Evolutionary conservation across 2,888 invertebrate species (phyloP).

Genomic region (Merodon equestris): DNA sequence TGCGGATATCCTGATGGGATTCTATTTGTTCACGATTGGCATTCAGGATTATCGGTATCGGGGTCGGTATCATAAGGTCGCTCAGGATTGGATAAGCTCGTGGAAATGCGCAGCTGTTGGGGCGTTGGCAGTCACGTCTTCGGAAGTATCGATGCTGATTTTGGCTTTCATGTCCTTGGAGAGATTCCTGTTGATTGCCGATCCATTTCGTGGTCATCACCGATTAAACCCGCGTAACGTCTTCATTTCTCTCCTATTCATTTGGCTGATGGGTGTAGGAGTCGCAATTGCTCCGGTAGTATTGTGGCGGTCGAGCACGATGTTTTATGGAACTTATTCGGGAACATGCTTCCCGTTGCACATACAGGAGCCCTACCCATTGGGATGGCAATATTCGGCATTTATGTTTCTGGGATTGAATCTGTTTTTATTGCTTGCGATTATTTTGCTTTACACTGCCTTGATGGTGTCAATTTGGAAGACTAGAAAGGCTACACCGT

Average conservation of each 20-base stretch:
- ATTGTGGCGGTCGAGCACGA: constrained; percentile 81
- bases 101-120: constrained; percentile 83
- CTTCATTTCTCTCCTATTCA: constrained; percentile 79
- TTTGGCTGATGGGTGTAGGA: constrained; percentile 82
- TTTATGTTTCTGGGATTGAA: constrained; percentile 85
- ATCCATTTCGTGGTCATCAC: constrained; percentile 81
- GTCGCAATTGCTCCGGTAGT: constrained; percentile 84
- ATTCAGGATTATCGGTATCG: constrained; percentile 82
- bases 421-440: constrained; percentile 81
- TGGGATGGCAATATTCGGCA: constrained; percentile 86
- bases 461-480: constrained; percentile 83
- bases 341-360: constrained; percentile 86
- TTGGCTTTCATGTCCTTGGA: constrained; percentile 86
- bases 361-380: constrained; percentile 83
- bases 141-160: constrained; percentile 85
- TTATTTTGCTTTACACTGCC: constrained; percentile 82
- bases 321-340: constrained; percentile 83
- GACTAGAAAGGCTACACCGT: constrained; percentile 82
- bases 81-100: constrained; percentile 83
- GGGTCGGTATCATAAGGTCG: constrained; percentile 81
- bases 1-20: constrained; percentile 85
- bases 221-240: constrained; percentile 81
- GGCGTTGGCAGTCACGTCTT: constrained; percentile 83
- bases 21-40: constrained; percentile 83
- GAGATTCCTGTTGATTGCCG: constrained; percentile 83